Evolutionary conservation across 2,888 invertebrate species (phyloP), one percentile per base, ranked within the genome.

Genomic region (Syrista parreyssii): DNA sequence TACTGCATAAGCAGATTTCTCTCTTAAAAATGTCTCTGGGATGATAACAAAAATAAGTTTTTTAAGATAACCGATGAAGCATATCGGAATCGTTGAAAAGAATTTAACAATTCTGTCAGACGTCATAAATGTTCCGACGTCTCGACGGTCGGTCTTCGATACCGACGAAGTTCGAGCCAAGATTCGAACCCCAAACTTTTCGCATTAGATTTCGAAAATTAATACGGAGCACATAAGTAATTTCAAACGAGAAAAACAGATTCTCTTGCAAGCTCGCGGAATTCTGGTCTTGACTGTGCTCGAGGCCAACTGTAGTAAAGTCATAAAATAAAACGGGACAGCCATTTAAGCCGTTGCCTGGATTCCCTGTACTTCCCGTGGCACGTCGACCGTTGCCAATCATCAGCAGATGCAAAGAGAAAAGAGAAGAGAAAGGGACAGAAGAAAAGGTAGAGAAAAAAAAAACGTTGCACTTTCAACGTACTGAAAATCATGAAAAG

Each of bases 241-340:
- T 55, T 9, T 55, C 9, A 55, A 55, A 55, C 23, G 9, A 55
- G 55, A 55, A 9, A 23, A 23, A 55, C 23, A 55, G 23, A 23
- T 55, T 55, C 23, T 55, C 55, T 6, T 40, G 23, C 55, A 55
- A 55, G 55, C 75, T 77, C 31, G 69, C 34, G 73, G 12, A 72
- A 15, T 72, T 55, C 68, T 31, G 36, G 30, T 55, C 40, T 35
- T n/a, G 12, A 34, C 33, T 30, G 11, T 30, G 74, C 40, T 73
- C 40, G 69, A 32, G 74, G 23, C 55, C 69, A 76, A 76, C 76
- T 74, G 68, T 34, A 73, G 73, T 15, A 78, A 78, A 78, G 72
- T 73, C 68, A 68, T 78, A 75, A 79, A 79, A 78, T 74, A 72
- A 74, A 79, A 79, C 74, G 75, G 55, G 69, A 74, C 55, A 30